Percentiles rank a stretch among this genome's conserved stretches.
Conservation (phyloP, 1,140 invertebrate species). For the Daktulosphaira vitifoliae region DNA sequence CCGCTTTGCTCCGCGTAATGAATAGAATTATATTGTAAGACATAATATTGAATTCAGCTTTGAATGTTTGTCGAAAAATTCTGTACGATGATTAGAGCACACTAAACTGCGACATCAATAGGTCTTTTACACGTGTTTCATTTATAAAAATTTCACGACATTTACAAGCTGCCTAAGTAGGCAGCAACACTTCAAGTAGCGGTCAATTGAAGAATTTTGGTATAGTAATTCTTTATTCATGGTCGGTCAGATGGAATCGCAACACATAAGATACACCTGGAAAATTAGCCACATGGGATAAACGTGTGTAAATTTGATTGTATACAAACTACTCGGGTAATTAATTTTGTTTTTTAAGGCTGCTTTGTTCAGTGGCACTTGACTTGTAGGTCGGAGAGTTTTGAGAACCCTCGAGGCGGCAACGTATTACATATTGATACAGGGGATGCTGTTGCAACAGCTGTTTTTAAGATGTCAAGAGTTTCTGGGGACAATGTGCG, state of each 20-base stretch:
- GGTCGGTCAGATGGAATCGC: slow-evolving; percentile 1
- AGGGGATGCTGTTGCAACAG: slow-evolving; percentile 9
- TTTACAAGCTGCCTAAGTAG: no score
- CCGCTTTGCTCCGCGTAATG: no score
- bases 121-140: no score
- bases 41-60: no score
- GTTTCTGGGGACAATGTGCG: slow-evolving; percentile 15
- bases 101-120: no score
- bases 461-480: slow-evolving; percentile 19
- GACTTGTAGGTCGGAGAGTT: slow-evolving; percentile 6
- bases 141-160: no score
- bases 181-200: no score
- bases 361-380: slow-evolving; percentile 23
- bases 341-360: slow-evolving; percentile 30
- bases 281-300: slow-evolving; percentile 6
- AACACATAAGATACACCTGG: slow-evolving; percentile 18
- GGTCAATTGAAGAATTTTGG: no score
- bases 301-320: neutral
- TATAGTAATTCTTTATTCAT: neutral
- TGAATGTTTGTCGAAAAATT: no score
- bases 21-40: no score
- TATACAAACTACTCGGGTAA: slow-evolving; percentile 12
- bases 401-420: slow-evolving; percentile 19
- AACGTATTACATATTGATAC: neutral
- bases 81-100: no score